Evolutionary conservation across 2,888 invertebrate genomes (phyloP), one percentile per base, ranked within the genome.

Genomic region (Chrysolina oricalcia): DNA sequence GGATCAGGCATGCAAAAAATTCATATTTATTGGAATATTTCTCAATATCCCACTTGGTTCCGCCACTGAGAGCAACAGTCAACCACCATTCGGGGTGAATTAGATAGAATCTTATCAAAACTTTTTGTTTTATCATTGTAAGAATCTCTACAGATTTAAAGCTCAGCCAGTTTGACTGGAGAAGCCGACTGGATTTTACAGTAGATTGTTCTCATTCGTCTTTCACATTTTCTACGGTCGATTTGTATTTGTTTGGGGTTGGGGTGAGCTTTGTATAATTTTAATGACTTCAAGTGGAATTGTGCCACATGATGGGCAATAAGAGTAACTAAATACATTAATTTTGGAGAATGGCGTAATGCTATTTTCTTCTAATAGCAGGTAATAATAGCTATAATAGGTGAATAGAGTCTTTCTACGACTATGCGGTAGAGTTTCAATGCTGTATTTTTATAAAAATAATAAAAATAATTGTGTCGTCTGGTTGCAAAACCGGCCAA

Each of bases 51-150:
- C 3, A 21, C 11, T 13, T 21, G 27, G 59, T 35, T 35, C 13
- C 59, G 59, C 27, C 59, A 59, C 35, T 59, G 59, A 15, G 35
- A 59, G 59, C 59, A 59, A 59, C n/a, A 35, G 59, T 59, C 27
- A n/a, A 27, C 77, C 77, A 79, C 80, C 75, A 79, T 76, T 77
- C 69, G 74, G 79, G 80, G 74, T 81, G 80, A 80, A 81, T 82
- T 81, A 81, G 83, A 83, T 81, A 74, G 81, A 80, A 83, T 83
- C 82, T 80, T 75, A 76, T 79, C 80, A 77, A 80, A 81, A 76
- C 78, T 78, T 76, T 70, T 80, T 68, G 53, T 17, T 68, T 68
- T 53, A 53, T 68, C 68, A 59, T 59, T 40, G 41, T 68, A 6
- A 41, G 50, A 19, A 66, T 66, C 53, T 68, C 68, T 15, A 50